Evolutionary conservation across 2,888 invertebrate species (phyloP), one percentile per base, ranked within the genome.

Genomic region (Sesia bembeciformis): DNA sequence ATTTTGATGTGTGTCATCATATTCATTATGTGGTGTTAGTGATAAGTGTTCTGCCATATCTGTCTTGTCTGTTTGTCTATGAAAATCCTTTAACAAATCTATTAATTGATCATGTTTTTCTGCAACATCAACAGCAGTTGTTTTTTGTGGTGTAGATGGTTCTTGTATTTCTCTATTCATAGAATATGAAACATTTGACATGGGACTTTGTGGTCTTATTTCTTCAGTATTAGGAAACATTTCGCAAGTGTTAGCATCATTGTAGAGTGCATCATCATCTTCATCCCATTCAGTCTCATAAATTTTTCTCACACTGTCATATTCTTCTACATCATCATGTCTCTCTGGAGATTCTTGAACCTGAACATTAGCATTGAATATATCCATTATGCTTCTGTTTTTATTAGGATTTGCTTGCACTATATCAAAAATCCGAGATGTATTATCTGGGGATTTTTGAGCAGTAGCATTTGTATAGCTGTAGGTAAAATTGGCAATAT

Each of bases 251-350:
- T 79, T 78, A 43, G 74, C 63, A 56, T 74, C 71, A 62, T 77
- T 81, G 62, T 90, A 90, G 40, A 90, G 77, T 55, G 81, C 89
- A 60, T 90, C 90, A 63, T 90, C 90, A 62, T 89, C 89, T 55
- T 83, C 87, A 66, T 89, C 81, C 89, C 89, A 87, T 55, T 79
- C 70, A 54, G 72, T 71, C 61, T 84, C 83, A 63, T 78, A 80
- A 46, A 57, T 66, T 74, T 75, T 82, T 46, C 64, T 68, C 38
- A 68, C 62, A 64, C 59, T 70, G 40, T 76, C 73, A 68, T 67
- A 74, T n/a, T 74, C 76, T 52, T 82, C 71, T 41, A 70, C 57
- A 51, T 76, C 70, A 60, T 74, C 64, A 42, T 60, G 62, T 49
- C n/a, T 57, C 54, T 82, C 78, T 54, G 78, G 71, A 61, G 74